phyloP scores from a whole-genome alignment of 2,888 invertebrate species.

The Rhamnusium bicolor region DNA sequence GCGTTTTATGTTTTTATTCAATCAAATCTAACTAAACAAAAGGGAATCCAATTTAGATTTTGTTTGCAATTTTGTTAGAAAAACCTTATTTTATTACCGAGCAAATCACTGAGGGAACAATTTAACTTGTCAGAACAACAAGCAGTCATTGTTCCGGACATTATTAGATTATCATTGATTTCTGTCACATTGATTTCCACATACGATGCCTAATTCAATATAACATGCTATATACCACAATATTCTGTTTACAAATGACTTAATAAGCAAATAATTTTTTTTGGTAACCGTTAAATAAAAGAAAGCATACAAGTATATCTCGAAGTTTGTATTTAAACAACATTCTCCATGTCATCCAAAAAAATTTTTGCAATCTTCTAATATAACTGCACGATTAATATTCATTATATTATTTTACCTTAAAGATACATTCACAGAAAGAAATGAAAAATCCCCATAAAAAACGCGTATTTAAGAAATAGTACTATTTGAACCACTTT shows the following conservation, averaged over 20 bases:
- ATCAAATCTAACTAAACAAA: constrained; percentile 66
- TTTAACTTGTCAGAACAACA: constrained; percentile 61
- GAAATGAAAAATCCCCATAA: no score
- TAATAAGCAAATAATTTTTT: neutral
- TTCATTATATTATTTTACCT: no score
- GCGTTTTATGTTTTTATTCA: constrained; percentile 70
- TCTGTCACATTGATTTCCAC: constrained; percentile 62
- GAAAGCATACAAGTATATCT: no score
- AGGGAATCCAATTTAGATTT: constrained; percentile 65
- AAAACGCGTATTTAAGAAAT: no score
- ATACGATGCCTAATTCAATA: constrained; percentile 40
- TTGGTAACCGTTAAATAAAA: neutral
- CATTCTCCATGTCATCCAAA: no score
- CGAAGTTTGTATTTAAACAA: no score
- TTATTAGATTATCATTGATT: constrained; percentile 69
- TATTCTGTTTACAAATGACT: neutral
- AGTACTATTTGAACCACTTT: no score
- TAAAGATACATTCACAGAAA: no score
- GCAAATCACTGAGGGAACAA: constrained; percentile 61
- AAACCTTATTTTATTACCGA: constrained; percentile 62
- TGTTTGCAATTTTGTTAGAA: constrained; percentile 63
- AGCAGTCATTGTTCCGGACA: constrained; percentile 62
- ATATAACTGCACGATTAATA: no score
- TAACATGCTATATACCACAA: constrained; percentile 36
- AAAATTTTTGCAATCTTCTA: no score